Conservation (phyloP, 2,888 invertebrate genomes). For the Drosophila borborema region DNA sequence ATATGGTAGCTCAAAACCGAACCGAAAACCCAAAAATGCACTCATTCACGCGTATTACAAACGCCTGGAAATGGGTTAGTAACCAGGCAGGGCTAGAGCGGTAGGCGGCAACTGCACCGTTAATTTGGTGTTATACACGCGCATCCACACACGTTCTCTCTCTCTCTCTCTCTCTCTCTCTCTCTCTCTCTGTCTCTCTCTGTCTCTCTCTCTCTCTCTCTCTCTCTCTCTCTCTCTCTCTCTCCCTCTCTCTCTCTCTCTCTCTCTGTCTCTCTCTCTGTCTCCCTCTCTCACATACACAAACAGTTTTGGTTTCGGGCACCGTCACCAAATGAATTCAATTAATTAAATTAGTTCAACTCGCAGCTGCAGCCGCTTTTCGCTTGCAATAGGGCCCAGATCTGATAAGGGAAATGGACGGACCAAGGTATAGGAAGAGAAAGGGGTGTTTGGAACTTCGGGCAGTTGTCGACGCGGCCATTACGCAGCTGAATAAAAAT, state of each 20-base stretch:
- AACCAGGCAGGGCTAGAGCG: constrained; percentile 20
- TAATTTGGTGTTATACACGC: constrained; percentile 65
- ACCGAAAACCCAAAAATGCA: constrained; percentile 63
- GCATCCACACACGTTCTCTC: neutral
- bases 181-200: neutral
- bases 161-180: neutral
- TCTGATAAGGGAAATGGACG: constrained; percentile 8
- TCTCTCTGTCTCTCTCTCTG: neutral
- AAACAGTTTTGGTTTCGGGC: constrained; percentile 42
- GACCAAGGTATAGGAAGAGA: neutral
- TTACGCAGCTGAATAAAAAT: constrained; percentile 60
- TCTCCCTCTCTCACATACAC: neutral
- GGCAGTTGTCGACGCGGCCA: constrained; percentile 51
- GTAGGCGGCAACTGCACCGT: constrained; percentile 63
- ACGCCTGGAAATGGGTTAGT: constrained; percentile 11
- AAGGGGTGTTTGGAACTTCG: neutral
- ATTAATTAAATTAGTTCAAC: constrained; percentile 78
- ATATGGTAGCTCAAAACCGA: constrained; percentile 55
- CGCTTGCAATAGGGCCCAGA: constrained; percentile 12
- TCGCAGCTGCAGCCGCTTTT: constrained; percentile 50
- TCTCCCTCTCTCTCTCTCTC: neutral
- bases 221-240: neutral
- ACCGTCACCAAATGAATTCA: constrained; percentile 74
- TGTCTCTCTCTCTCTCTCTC: neutral
- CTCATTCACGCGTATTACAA: constrained; percentile 51